Percentiles rank a stretch among this genome's conserved stretches.
Evolutionary conservation across 2,797 vertebrate genomes (phyloP).

Genomic region (Oreonectes daqikongensis): DNA sequence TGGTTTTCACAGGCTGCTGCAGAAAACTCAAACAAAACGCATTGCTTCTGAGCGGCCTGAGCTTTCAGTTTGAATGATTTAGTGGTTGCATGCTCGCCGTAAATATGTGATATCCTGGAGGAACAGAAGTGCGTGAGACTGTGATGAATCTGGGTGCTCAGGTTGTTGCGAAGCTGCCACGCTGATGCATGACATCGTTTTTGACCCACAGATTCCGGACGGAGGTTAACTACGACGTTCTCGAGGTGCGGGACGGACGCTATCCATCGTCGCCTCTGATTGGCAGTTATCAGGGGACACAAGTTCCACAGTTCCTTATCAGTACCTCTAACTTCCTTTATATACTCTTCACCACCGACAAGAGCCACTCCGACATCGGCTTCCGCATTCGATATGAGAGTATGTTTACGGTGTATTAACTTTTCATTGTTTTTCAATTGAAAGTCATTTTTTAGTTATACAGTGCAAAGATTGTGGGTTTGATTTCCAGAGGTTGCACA

Average conservation of each 20-base stretch:
- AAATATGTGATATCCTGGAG: slow-evolving; percentile 20
- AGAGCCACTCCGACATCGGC: slow-evolving; percentile 96
- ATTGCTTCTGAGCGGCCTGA: slow-evolving; percentile 1
- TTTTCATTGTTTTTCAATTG: neutral
- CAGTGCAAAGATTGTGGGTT: too few relatives aligned
- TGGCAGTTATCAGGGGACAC: slow-evolving; percentile 95
- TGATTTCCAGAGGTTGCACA: too few relatives aligned
- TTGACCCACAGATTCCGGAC: slow-evolving; percentile 87
- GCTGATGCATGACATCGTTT: neutral
- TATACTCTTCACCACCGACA: slow-evolving; percentile 96
- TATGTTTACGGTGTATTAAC: slow-evolving; percentile 65
- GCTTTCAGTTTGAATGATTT: slow-evolving; percentile 34
- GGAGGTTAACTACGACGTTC: slow-evolving; percentile 94
- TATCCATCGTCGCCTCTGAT: slow-evolving; percentile 92
- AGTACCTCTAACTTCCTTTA: slow-evolving; percentile 97
- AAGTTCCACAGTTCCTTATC: slow-evolving; percentile 98
- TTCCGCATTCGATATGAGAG: slow-evolving; percentile 98
- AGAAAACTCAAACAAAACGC: slow-evolving; percentile 19
- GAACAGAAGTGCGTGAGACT: slow-evolving; percentile 7
- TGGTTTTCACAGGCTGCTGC: slow-evolving; percentile 1
- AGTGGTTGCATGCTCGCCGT: neutral
- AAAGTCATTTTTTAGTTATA: neutral
- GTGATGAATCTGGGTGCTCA: slow-evolving; percentile 14
- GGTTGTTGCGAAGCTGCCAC: slow-evolving; percentile 1
- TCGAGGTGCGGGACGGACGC: slow-evolving; percentile 93